Evolutionary conservation across 2,888 invertebrate species (phyloP).

Genomic region (Synergus umbraculus): DNA sequence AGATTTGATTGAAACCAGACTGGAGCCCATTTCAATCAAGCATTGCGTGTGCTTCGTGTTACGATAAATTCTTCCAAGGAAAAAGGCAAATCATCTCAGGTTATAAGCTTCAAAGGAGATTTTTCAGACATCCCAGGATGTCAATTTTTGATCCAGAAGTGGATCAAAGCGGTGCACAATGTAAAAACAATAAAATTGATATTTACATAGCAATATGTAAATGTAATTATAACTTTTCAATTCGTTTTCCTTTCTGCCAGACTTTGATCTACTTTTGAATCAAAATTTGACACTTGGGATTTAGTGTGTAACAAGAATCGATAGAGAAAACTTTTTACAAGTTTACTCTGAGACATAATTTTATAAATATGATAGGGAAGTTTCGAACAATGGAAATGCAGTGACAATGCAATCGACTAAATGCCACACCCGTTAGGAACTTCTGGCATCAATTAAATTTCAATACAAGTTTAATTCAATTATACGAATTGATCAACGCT

Average conservation of each 20-base stretch:
- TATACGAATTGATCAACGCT: not conserved
- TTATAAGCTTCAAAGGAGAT: not conserved
- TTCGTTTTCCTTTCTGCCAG: too few species aligned
- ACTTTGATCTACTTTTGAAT: too few species aligned
- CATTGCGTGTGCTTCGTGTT: not conserved
- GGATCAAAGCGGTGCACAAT: too few species aligned
- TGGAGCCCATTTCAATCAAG: not conserved
- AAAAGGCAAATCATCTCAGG: not conserved
- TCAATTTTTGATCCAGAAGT: too few species aligned
- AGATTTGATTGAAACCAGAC: not conserved
- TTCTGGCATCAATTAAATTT: not conserved
- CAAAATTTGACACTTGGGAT: too few species aligned
- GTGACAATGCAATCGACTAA: conserved; percentile 1
- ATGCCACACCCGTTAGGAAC: too few species aligned
- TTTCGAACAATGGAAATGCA: not conserved
- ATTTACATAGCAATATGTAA: too few species aligned
- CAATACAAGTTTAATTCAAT: conserved; percentile 7
- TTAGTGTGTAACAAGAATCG: too few species aligned
- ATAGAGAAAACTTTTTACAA: not conserved
- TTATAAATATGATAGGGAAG: not conserved
- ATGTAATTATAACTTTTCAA: too few species aligned
- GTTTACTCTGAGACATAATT: not conserved
- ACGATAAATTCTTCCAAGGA: not conserved
- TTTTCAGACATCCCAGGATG: too few species aligned
- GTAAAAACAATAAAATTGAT: too few species aligned